Percentiles rank a stretch among this genome's conserved stretches.
Evolutionary conservation across 2,113 vertebrate species (phyloP).

Genomic region (Chrysochloris asiatica): DNA sequence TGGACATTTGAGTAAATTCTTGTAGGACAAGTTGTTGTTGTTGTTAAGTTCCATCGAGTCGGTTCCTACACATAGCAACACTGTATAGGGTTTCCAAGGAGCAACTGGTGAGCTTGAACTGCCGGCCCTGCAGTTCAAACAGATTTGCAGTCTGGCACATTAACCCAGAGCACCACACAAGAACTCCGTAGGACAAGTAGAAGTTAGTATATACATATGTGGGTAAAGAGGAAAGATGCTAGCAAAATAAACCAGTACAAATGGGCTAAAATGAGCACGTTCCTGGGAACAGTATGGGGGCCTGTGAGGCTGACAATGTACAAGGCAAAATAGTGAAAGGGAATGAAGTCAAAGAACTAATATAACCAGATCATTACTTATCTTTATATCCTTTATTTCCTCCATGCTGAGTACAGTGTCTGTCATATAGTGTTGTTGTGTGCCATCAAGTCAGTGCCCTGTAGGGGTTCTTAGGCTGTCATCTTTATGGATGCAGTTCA

Average conservation of each 20-base stretch:
- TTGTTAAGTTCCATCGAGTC: too few relatives aligned
- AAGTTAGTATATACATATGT: conserved; percentile 20
- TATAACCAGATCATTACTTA: not conserved
- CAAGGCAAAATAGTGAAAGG: not conserved
- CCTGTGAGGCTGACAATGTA: not conserved
- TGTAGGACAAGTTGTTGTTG: too few relatives aligned
- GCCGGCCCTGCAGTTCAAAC: too few relatives aligned
- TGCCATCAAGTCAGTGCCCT: not conserved
- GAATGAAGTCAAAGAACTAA: not conserved
- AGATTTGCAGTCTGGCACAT: too few relatives aligned
- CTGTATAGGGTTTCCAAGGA: too few relatives aligned
- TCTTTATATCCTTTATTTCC: not conserved
- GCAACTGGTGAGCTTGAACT: too few relatives aligned
- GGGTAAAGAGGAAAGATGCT: not conserved
- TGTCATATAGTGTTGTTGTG: not conserved
- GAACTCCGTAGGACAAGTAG: too few relatives aligned
- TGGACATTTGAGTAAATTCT: too few relatives aligned
- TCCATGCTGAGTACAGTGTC: not conserved
- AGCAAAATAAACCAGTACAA: conserved; percentile 34
- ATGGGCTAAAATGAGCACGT: not conserved
- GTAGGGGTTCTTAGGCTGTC: not conserved
- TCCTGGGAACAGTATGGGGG: not conserved
- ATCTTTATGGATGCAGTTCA: not conserved
- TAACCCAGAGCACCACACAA: too few relatives aligned
- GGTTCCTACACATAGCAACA: too few relatives aligned